phyloP scores from a whole-genome alignment of 2,797 vertebrate species.

The Xyrichtys novacula region DNA sequence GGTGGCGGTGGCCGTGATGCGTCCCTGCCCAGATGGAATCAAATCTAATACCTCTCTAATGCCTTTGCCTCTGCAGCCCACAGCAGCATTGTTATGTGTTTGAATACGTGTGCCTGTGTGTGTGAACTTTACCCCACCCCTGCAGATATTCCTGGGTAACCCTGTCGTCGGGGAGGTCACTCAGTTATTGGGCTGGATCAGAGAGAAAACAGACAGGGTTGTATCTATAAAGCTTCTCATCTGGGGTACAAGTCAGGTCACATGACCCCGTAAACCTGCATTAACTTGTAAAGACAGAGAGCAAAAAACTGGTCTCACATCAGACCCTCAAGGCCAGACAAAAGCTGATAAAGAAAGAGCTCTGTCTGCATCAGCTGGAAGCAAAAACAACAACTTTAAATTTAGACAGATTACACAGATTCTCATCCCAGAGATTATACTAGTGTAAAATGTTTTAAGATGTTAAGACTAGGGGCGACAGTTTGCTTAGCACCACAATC shows the following conservation, averaged over 20 bases:
- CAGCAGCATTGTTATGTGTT: conserved; percentile 22
- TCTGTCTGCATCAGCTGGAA: conserved; percentile 13
- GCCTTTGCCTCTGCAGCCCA: conserved; percentile 34
- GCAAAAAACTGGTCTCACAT: conserved; percentile 41
- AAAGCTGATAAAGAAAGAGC: conserved; percentile 53
- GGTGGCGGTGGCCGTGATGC: conserved; percentile 21
- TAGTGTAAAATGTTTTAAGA: background rate
- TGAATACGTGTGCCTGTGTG: conserved; percentile 23
- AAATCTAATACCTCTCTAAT: conserved; percentile 66
- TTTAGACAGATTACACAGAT: conserved; percentile 30
- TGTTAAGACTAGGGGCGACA: background rate
- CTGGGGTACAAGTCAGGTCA: conserved; percentile 36
- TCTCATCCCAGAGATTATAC: conserved; percentile 29
- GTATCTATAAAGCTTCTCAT: conserved; percentile 36
- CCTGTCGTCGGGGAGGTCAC: conserved; percentile 43
- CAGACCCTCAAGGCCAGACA: conserved; percentile 39
- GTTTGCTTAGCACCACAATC: too few relatives aligned
- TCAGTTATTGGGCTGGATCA: conserved; percentile 50
- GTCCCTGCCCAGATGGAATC: conserved; percentile 61
- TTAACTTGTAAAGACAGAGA: conserved; percentile 37
- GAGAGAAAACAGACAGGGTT: conserved; percentile 50
- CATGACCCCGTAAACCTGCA: conserved; percentile 48
- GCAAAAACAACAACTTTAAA: conserved; percentile 43
- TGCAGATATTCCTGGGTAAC: conserved; percentile 35
- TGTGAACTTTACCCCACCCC: conserved; percentile 7